A percentile compares a stretch with the other conserved stretches of the same genome.
These are phyloP conservation scores for Caenorhabditis afra DNA, from an alignment of 2,888 invertebrate species.

Conservation along the genomic window DNA sequence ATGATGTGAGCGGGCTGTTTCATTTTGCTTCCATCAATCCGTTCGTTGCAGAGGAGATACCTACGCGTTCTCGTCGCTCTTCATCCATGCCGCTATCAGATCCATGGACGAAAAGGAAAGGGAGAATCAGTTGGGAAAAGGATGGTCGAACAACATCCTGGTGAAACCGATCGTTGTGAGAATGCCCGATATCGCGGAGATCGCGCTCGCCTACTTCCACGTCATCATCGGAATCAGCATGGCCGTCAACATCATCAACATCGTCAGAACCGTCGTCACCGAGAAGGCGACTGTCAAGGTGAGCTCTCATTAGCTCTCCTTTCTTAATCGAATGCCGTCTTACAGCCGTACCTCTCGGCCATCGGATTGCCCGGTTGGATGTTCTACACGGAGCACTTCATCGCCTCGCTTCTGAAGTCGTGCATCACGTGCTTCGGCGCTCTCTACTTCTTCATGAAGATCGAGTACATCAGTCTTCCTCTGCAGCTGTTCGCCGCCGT, in stretches of 20 bases:
- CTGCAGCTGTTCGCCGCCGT: conserved; percentile 2
- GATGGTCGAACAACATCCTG: conserved; percentile 3
- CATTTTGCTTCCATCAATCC: neutral
- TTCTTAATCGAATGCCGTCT: too few species aligned
- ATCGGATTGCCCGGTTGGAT: conserved; percentile 26
- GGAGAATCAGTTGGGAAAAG: too few species aligned
- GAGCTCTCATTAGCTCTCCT: too few species aligned
- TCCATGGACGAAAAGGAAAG: neutral
- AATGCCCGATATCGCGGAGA: conserved; percentile 5
- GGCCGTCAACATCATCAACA: conserved; percentile 17
- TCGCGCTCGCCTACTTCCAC: conserved; percentile 3
- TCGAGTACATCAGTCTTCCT: conserved; percentile 9
- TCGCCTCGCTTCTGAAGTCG: conserved; percentile 13
- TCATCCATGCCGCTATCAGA: conserved; percentile 1
- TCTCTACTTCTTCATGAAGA: conserved; percentile 12
- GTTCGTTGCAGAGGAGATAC: neutral
- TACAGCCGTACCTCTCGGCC: conserved; percentile 25
- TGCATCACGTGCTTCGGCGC: conserved; percentile 24
- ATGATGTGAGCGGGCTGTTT: neutral
- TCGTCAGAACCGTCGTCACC: conserved; percentile 17
- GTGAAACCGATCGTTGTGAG: conserved; percentile 4
- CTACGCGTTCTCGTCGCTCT: neutral
- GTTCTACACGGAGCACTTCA: conserved; percentile 30
- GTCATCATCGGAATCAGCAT: conserved; percentile 22
- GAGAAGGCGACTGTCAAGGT: conserved; percentile 25